Conservation (phyloP, 1,140 invertebrate species). For the Camponotus pennsylvanicus region DNA sequence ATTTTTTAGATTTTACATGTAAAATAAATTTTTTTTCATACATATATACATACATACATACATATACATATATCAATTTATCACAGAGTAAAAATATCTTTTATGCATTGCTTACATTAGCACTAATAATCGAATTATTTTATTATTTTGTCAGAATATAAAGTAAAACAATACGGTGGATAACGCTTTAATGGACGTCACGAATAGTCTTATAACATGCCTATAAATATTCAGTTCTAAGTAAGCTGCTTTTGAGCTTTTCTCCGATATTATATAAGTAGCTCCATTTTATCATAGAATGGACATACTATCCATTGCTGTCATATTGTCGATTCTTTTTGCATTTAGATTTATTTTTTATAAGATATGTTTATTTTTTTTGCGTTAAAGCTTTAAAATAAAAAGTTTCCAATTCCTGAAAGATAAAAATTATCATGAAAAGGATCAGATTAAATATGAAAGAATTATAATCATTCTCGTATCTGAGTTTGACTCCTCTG, state of each 20-base stretch:
- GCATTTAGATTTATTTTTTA: not conserved
- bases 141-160: not conserved
- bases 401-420: not conserved
- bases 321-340: not conserved
- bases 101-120: not conserved
- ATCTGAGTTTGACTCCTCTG: constrained; percentile 10
- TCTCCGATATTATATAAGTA: constrained; percentile 24
- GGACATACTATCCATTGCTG: not conserved
- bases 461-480: constrained; percentile 20
- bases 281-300: constrained; percentile 11
- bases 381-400: constrained; percentile 1
- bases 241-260: constrained; percentile 47
- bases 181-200: constrained; percentile 21
- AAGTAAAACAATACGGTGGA: constrained; percentile 32
- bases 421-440: not conserved
- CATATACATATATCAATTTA: not conserved
- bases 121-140: constrained; percentile 16
- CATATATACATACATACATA: too few relatives aligned
- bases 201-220: constrained; percentile 51
- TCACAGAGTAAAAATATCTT: not conserved
- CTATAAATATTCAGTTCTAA: constrained; percentile 61
- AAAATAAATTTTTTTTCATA: not conserved
- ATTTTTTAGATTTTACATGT: not conserved
- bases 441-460: not conserved
- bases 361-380: not conserved